A percentile compares a stretch with the other conserved stretches of the same genome.
These are phyloP conservation scores for Drosophila lacicola DNA, from an alignment of 2,888 invertebrate species.

Conservation along the genomic window DNA sequence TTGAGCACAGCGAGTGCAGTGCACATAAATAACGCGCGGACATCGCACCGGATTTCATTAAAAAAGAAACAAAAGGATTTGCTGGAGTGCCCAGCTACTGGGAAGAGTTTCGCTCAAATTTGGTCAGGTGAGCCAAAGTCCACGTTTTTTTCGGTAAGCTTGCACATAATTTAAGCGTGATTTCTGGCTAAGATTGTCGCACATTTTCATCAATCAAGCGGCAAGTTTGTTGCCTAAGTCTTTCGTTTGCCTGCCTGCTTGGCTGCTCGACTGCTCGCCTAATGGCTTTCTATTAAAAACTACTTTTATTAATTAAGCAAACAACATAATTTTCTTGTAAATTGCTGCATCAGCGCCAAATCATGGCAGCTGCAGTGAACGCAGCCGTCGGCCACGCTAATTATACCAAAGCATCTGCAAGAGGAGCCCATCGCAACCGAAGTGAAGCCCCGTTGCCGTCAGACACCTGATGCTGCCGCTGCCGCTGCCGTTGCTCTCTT, in stretches of 20 bases:
- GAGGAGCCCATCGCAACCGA: slow-evolving; percentile 42
- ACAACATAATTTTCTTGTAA: slow-evolving; percentile 79
- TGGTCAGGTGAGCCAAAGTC: slow-evolving; percentile 21
- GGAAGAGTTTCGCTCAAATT: slow-evolving; percentile 2
- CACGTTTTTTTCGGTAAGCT: slow-evolving; percentile 34
- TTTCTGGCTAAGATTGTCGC: slow-evolving; percentile 39
- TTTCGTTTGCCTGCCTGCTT: slow-evolving; percentile 37
- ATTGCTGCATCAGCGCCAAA: slow-evolving; percentile 76
- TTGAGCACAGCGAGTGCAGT: slow-evolving; percentile 9
- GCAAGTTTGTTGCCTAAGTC: slow-evolving; percentile 58
- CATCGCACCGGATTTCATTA: not conserved
- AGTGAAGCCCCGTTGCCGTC: slow-evolving; percentile 39
- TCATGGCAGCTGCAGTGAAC: slow-evolving; percentile 71
- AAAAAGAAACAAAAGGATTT: slow-evolving; percentile 1
- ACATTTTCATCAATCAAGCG: slow-evolving; percentile 44
- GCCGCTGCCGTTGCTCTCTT: slow-evolving; percentile 22
- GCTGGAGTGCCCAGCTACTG: slow-evolving; percentile 7
- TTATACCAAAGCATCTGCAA: slow-evolving; percentile 61
- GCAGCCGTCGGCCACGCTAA: slow-evolving; percentile 61
- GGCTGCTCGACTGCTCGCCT: slow-evolving; percentile 31
- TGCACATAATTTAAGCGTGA: slow-evolving; percentile 24
- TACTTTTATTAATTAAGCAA: slow-evolving; percentile 80
- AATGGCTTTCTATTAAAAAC: slow-evolving; percentile 77
- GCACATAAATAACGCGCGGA: slow-evolving; percentile 7
- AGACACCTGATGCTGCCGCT: slow-evolving; percentile 48